Evolutionary conservation across 2,113 vertebrate species (phyloP).

Genomic region (Etheostoma spectabile): DNA sequence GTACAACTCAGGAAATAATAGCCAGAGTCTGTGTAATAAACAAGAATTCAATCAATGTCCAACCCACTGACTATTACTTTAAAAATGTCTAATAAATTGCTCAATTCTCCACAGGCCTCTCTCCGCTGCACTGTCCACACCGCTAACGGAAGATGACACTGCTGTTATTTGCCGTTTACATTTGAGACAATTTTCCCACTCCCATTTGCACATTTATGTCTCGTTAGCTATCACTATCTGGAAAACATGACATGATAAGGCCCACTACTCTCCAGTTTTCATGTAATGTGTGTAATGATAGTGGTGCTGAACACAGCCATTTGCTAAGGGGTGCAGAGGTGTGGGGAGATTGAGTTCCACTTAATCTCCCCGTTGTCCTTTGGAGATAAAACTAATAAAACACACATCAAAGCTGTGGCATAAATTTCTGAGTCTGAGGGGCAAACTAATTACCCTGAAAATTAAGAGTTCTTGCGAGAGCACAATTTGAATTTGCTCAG

Average conservation of each 20-base stretch:
- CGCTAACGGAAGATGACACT: constrained; percentile 12
- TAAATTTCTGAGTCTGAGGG: not conserved
- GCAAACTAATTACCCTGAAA: not conserved
- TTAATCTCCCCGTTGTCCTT: constrained; percentile 43
- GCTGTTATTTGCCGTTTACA: constrained; percentile 51
- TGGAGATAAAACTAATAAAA: constrained; percentile 61
- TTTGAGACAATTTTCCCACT: constrained; percentile 20
- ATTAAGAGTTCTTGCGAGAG: no score
- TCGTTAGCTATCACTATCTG: constrained; percentile 55
- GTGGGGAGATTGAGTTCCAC: constrained; percentile 25
- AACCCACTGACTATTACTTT: constrained; percentile 15
- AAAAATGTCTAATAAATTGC: constrained; percentile 52
- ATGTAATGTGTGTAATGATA: constrained; percentile 52
- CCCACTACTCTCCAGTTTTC: constrained; percentile 9
- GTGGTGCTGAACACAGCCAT: constrained; percentile 37
- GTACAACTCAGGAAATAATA: not conserved
- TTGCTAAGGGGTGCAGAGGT: constrained; percentile 42
- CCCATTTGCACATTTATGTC: constrained; percentile 37
- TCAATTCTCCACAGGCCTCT: constrained; percentile 31
- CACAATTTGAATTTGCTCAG: no score
- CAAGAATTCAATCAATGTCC: constrained; percentile 46
- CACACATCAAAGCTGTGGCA: constrained; percentile 34
- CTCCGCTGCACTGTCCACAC: constrained; percentile 2
- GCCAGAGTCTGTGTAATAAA: constrained; percentile 23
- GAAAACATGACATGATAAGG: constrained; percentile 55